Evolutionary conservation across 2,113 vertebrate species (phyloP).

Genomic region (Callospermophilus lateralis): DNA sequence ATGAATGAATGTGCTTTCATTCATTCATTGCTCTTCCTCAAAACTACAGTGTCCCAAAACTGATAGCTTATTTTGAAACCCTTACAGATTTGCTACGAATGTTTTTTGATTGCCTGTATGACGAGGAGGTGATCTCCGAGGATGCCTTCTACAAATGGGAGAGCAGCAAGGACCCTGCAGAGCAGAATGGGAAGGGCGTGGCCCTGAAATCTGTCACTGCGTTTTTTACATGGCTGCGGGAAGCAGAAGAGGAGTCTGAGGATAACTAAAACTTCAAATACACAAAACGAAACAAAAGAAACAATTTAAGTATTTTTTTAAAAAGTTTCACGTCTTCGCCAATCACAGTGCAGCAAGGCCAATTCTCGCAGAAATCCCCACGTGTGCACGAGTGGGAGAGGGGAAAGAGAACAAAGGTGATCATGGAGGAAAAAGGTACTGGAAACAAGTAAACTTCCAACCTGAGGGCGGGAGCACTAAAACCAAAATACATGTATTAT

Average conservation of each 20-base stretch:
- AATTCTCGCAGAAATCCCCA: constrained; percentile 89
- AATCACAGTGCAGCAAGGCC: constrained; percentile 93
- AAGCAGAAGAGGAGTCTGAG: constrained; percentile 99
- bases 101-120: constrained; percentile 99
- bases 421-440: constrained; percentile 93
- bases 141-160: constrained; percentile 99
- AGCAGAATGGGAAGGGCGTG: constrained; percentile 96
- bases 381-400: constrained; percentile 87
- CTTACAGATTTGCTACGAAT: constrained; percentile 95
- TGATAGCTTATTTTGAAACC: not conserved
- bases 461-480: constrained; percentile 93
- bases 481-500: constrained; percentile 95
- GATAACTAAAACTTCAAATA: constrained; percentile 94
- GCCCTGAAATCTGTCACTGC: constrained; percentile 97
- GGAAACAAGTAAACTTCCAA: constrained; percentile 86
- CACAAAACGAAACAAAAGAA: constrained; percentile 83
- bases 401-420: constrained; percentile 86
- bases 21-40: not conserved
- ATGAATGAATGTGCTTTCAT: not conserved
- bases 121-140: constrained; percentile 99
- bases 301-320: constrained; percentile 92
- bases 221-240: constrained; percentile 98
- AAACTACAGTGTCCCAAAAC: not conserved
- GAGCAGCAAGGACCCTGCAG: constrained; percentile 96
- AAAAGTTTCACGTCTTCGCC: constrained; percentile 90